Evolutionary conservation across 2,113 vertebrate species (phyloP).

Genomic region (Pao palembangensis): DNA sequence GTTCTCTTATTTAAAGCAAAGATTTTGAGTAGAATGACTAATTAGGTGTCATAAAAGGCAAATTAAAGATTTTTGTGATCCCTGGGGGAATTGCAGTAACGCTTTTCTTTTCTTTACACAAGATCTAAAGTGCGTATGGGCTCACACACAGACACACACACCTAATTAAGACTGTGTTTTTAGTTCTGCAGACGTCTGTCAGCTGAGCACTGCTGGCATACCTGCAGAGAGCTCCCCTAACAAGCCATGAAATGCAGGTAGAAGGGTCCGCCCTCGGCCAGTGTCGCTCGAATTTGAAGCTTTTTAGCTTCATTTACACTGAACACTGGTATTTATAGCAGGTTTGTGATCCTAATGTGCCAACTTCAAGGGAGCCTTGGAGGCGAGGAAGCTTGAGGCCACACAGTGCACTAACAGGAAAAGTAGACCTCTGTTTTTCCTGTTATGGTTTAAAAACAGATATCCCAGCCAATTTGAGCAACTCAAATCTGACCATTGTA

Average conservation of each 20-base stretch:
- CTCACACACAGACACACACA: conserved; percentile 53
- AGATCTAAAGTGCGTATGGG: conserved; percentile 21
- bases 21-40: conserved; percentile 90
- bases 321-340: conserved; percentile 81
- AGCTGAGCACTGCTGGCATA: conserved; percentile 75
- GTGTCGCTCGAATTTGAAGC: conserved; percentile 70
- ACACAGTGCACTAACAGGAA: conserved; percentile 74
- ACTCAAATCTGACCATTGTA: too few species aligned
- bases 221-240: conserved; percentile 81
- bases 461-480: too few species aligned
- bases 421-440: conserved; percentile 54
- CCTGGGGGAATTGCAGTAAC: conserved; percentile 74
- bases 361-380: conserved; percentile 65
- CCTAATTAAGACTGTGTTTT: conserved; percentile 85
- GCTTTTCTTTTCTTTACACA: conserved; percentile 61
- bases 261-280: conserved; percentile 72
- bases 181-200: conserved; percentile 79
- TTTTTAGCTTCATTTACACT: conserved; percentile 79
- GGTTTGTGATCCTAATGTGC: conserved; percentile 78
- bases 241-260: conserved; percentile 84
- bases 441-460: conserved; percentile 17
- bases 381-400: conserved; percentile 60
- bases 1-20: conserved; percentile 93
- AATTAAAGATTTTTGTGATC: conserved; percentile 88
- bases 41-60: conserved; percentile 93